Percentiles rank a stretch among this genome's conserved stretches.
These are phyloP conservation scores for Tetragnatha montana DNA, from an alignment of 2,888 invertebrate genomes.

Conservation along the genomic window DNA sequence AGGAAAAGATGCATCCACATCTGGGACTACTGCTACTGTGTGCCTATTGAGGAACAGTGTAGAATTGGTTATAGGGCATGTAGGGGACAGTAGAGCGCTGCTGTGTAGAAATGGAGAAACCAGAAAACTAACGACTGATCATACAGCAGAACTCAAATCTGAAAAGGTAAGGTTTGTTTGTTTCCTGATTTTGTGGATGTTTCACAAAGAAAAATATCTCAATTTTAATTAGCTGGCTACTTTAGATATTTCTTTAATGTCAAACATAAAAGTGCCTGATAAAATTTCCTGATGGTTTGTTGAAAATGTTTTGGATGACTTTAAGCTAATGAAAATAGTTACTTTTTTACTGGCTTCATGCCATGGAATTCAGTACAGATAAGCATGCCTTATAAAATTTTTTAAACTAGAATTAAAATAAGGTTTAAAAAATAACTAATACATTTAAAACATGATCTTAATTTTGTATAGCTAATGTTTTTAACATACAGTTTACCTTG, in stretches of 20 bases:
- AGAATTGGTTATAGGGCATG: slow-evolving; percentile 78
- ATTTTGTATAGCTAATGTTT: neutral
- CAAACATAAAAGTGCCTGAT: too few relatives aligned
- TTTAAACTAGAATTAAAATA: neutral
- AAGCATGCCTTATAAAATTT: neutral
- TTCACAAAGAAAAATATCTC: too few relatives aligned
- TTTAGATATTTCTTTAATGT: too few relatives aligned
- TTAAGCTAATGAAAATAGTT: neutral
- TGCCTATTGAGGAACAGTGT: slow-evolving; percentile 78
- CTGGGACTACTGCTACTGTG: slow-evolving; percentile 79
- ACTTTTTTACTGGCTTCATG: too few relatives aligned
- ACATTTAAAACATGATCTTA: neutral
- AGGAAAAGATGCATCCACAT: slow-evolving; percentile 73
- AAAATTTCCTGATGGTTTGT: neutral
- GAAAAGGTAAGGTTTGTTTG: slow-evolving; percentile 75
- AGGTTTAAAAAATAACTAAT: neutral
- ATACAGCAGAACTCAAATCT: slow-evolving; percentile 76
- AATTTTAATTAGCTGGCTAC: too few relatives aligned
- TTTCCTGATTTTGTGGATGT: too few relatives aligned
- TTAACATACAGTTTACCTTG: too few relatives aligned
- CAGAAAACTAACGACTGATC: slow-evolving; percentile 77
- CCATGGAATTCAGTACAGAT: too few relatives aligned
- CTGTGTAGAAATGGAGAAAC: slow-evolving; percentile 78
- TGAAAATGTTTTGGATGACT: neutral
- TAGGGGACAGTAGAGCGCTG: slow-evolving; percentile 79